Base-by-base conservation (phyloP, 2,888 invertebrate species). In the Ophraella communa region DNA sequence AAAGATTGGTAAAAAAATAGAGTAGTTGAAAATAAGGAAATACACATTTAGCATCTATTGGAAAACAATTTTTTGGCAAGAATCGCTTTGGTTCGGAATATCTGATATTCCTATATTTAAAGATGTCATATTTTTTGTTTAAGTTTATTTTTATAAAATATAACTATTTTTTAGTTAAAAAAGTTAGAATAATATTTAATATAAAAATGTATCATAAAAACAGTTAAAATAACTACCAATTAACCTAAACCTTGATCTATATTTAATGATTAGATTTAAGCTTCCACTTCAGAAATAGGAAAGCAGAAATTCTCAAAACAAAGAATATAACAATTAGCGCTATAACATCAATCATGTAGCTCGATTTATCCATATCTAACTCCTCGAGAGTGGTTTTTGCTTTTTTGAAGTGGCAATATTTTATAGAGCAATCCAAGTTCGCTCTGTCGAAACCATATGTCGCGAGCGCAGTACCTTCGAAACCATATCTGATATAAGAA, bases 401-500 rank as follows among this genome's bases (percentile, higher is more conserved):
- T 71, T 89, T 85, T 79, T 94, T 94, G 83, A 94, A 94, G 82
- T 95, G 94, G 80, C 95, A 95, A 83, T 94, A 94, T 0, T 86
- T 82, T 86, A 93, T 85, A 74, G 88, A 89, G 80, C 97, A 97
- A 76, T 91, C 88, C 62, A 97, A 85, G 72, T 91, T 91, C 63
- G 89, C 87, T 45, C 97, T 85, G 59, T 89, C 88, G 77, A 92
- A 95, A 1, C 94, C 91, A 81, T 98, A 98, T 0, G 96, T 95
- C 11, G 96, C 93, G 59, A 96, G 86, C 4, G 97, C 92, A 0
- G 95, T 94, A 45, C 96, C 96, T 84, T 97, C 97, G 84, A 97
- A 98, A 33, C 96, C 95, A 80, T 97, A 98, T 72, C 96, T 87
- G 77, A 97, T 95, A 83, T 96, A 97, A 0, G 96, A 96, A 7